Conservation (phyloP, 1,140 invertebrate species). For the Atta cephalotes region DNA sequence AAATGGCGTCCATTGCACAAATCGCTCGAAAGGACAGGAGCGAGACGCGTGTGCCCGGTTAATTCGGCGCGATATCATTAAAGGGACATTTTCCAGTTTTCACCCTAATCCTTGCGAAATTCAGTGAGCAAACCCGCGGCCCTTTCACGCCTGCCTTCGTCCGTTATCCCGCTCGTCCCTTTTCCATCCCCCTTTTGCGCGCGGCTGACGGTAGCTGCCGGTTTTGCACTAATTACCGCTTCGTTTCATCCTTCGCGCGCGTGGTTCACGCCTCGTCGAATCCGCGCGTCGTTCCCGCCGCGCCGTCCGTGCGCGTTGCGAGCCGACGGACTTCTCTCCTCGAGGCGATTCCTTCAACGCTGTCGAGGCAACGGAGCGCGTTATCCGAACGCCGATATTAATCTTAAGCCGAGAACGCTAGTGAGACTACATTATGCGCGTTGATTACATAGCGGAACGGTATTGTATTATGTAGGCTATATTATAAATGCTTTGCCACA, state of each 20-base stretch:
- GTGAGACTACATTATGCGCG: conserved; percentile 34
- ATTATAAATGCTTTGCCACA: conserved; percentile 25
- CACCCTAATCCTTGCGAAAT: conserved; percentile 85
- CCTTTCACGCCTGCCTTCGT: conserved; percentile 80
- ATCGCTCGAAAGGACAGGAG: conserved; percentile 41
- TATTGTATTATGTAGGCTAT: conserved; percentile 38
- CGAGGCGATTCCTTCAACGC: conserved; percentile 17
- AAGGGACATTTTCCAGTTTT: conserved; percentile 86
- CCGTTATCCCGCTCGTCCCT: conserved; percentile 75
- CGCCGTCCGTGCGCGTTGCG: conserved; percentile 27
- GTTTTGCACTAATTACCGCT: conserved; percentile 84
- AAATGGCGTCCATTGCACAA: neutral
- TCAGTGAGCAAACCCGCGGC: conserved; percentile 83
- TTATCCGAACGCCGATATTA: conserved; percentile 57
- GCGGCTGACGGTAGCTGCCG: conserved; percentile 58
- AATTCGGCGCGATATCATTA: conserved; percentile 84
- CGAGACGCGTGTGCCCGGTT: conserved; percentile 76
- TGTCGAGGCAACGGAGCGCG: conserved; percentile 40
- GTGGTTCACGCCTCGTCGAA: conserved; percentile 79
- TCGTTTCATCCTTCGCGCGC: conserved; percentile 82
- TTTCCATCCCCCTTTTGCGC: conserved; percentile 63
- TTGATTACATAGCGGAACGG: conserved; percentile 7
- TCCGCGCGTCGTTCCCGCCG: conserved; percentile 37
- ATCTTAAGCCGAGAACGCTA: conserved; percentile 38
- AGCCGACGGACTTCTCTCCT: neutral